phyloP scores from a whole-genome alignment of 2,888 invertebrate species.

The Smittia aterrima region DNA sequence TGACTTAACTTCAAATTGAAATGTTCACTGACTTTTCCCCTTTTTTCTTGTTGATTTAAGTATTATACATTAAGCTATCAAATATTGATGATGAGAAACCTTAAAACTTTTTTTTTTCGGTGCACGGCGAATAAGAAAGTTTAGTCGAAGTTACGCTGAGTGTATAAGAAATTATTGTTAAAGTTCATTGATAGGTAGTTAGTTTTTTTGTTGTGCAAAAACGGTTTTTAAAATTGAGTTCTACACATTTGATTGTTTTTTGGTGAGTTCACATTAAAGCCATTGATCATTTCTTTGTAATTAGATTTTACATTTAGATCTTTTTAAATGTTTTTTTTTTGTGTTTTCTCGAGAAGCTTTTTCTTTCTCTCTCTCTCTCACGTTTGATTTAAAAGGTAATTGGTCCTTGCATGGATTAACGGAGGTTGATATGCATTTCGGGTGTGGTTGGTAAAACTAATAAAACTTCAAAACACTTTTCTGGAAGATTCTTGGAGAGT shows the following conservation, averaged over 20 bases:
- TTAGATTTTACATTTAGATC: not conserved
- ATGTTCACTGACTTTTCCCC: not conserved
- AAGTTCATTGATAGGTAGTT: not conserved
- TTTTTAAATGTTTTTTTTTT: not conserved
- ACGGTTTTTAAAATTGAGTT: not conserved
- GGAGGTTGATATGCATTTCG: not conserved
- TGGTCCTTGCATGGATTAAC: constrained; percentile 1
- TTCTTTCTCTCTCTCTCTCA: not conserved
- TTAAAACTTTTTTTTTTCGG: not conserved
- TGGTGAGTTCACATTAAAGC: not conserved
- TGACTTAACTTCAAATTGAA: not conserved
- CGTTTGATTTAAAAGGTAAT: not conserved
- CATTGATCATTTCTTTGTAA: constrained; percentile 9
- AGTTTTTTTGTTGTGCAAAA: not conserved
- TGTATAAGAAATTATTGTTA: not conserved
- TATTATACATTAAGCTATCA: not conserved
- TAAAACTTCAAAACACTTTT: not conserved
- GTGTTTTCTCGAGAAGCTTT: not conserved
- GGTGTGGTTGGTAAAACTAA: not conserved
- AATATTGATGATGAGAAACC: not conserved
- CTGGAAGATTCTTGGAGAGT: not conserved
- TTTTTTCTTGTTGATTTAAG: not conserved
- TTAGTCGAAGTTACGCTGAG: not conserved
- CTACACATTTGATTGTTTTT: not conserved
- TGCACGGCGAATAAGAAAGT: not conserved